Conservation (phyloP, 2,113 vertebrate species). For the Sapayoa aenigma region DNA sequence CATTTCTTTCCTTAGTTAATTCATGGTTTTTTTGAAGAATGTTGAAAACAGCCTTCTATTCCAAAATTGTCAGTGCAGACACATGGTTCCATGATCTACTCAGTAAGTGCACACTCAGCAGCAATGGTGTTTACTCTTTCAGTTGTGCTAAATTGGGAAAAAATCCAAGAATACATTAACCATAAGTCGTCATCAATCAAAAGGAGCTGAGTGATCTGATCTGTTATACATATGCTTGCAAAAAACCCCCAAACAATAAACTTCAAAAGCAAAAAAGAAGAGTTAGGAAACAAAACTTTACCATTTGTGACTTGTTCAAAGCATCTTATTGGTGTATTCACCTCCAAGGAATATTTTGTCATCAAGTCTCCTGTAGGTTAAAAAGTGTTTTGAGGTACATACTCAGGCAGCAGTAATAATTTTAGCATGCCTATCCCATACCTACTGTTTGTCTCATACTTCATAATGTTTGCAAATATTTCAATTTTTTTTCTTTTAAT, state of each 20-base stretch:
- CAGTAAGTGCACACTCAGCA: background rate
- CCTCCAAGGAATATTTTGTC: background rate
- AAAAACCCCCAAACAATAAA: background rate
- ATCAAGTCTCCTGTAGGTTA: background rate
- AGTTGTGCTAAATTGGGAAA: background rate
- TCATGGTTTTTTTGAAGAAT: rapidly evolving
- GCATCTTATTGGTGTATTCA: background rate
- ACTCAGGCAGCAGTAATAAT: background rate
- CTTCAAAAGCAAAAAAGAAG: background rate
- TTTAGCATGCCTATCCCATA: background rate
- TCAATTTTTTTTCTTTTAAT: background rate
- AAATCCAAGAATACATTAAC: background rate
- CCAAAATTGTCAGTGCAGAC: background rate
- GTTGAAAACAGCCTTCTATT: background rate
- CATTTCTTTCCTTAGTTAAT: background rate
- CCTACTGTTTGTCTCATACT: background rate
- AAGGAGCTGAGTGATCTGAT: background rate
- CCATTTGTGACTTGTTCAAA: background rate
- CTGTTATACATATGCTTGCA: background rate
- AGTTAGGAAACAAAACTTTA: background rate
- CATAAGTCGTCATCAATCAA: background rate
- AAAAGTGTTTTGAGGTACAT: background rate
- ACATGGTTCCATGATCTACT: background rate
- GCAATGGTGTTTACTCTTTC: background rate
- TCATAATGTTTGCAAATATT: background rate